phyloP scores from a whole-genome alignment of 2,888 invertebrate genomes.

The Acleris literana region DNA sequence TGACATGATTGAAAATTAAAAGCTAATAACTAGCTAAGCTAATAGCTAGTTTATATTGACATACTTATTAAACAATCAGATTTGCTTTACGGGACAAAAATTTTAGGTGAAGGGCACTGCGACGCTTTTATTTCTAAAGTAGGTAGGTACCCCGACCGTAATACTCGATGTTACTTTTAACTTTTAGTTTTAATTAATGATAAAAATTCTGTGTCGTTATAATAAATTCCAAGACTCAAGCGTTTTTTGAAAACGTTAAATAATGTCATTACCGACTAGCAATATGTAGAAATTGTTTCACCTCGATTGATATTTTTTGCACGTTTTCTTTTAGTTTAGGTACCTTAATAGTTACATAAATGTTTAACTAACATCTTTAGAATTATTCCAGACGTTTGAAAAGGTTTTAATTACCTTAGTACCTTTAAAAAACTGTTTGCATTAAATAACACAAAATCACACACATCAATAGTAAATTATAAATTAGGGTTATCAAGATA shows the following conservation, averaged over 20 bases:
- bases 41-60: no score
- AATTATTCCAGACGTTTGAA: background rate
- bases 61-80: no score
- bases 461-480: no score
- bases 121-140: background rate
- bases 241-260: slow-evolving; percentile 1
- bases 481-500: no score
- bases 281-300: slow-evolving; percentile 30
- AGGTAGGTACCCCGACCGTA: slow-evolving; percentile 9
- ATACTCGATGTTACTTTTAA: slow-evolving; percentile 28
- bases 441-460: no score
- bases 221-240: background rate
- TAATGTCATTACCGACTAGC: slow-evolving; percentile 27
- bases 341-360: slow-evolving; percentile 1
- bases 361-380: background rate
- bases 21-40: no score
- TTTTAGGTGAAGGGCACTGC: background rate
- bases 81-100: no score
- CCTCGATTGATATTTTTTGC: slow-evolving; percentile 38
- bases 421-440: no score
- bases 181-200: slow-evolving; percentile 16
- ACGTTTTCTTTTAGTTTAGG: slow-evolving; percentile 42
- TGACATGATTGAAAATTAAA: no score
- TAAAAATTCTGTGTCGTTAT: slow-evolving; percentile 10
- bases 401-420: no score